Conservation (phyloP, 2,113 vertebrate genomes). For the Chloebia gouldiae region DNA sequence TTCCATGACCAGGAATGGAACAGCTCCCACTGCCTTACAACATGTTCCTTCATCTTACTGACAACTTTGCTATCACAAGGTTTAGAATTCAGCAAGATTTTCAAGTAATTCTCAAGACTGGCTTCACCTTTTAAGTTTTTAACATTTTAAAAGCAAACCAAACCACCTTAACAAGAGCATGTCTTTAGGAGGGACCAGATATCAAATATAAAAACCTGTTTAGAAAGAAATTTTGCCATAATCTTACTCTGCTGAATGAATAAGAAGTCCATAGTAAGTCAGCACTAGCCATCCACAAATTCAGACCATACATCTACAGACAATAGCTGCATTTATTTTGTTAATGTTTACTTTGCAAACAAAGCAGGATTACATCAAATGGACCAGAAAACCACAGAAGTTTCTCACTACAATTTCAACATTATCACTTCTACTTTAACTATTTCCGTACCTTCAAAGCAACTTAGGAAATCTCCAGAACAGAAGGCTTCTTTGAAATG, state of each 20-base stretch:
- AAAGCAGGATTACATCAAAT: neutral
- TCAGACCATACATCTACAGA: neutral
- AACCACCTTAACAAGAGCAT: neutral
- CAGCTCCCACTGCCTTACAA: neutral
- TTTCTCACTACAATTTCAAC: neutral
- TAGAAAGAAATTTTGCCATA: neutral
- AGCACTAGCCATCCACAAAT: neutral
- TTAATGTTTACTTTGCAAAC: neutral
- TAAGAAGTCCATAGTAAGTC: neutral
- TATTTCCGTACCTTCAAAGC: neutral
- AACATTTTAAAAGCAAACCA: neutral
- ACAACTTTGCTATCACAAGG: neutral
- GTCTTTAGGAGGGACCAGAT: neutral
- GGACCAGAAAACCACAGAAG: neutral
- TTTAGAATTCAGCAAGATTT: neutral
- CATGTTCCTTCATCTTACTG: neutral
- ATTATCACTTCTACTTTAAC: neutral
- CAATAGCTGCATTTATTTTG: neutral
- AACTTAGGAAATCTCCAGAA: neutral
- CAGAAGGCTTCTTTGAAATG: neutral
- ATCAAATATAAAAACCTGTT: neutral
- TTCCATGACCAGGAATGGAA: neutral
- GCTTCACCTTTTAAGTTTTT: neutral
- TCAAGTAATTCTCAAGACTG: neutral
- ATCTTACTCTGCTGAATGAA: neutral